A percentile compares a stretch with the other conserved stretches of the same genome.
Conservation (phyloP, 35 echinoderm and acorn worm genomes). For the Acanthaster planci region DNA sequence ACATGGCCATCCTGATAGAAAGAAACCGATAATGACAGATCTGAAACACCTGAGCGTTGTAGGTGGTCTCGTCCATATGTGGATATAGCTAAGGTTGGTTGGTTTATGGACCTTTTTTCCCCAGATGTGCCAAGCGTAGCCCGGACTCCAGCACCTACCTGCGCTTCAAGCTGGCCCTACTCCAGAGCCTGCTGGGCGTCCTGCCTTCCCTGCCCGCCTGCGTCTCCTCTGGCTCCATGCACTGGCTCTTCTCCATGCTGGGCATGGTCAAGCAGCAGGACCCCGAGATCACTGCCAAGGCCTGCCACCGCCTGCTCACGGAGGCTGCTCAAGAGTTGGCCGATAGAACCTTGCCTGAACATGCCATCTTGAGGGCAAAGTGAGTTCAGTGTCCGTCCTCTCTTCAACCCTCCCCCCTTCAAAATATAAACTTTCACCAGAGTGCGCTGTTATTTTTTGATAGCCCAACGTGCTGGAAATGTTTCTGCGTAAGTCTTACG, state of each 20-base stretch:
- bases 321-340: conserved; percentile 73
- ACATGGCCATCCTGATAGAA: too few relatives aligned
- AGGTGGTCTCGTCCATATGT: too few relatives aligned
- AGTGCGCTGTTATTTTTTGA: too few relatives aligned
- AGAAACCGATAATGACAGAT: too few relatives aligned
- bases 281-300: conserved; percentile 58
- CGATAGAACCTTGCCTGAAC: conserved; percentile 72
- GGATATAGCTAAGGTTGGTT: too few relatives aligned
- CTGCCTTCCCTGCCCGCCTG: conserved; percentile 52
- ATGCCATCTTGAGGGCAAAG: conserved; percentile 78
- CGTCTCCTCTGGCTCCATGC: conserved; percentile 75
- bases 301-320: conserved; percentile 70
- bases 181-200: conserved; percentile 64
- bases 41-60: too few relatives aligned
- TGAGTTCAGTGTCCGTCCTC: not conserved
- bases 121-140: conserved; percentile 58
- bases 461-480: too few relatives aligned
- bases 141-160: conserved; percentile 31
- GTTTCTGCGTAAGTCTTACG: too few relatives aligned
- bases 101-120: too few relatives aligned
- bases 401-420: too few relatives aligned
- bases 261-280: conserved; percentile 72
- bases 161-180: conserved; percentile 52
- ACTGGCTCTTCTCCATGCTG: conserved; percentile 86
- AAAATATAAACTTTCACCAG: too few relatives aligned